phyloP scores from a whole-genome alignment of 2,797 vertebrate species.

The Aselliscus stoliczkanus region DNA sequence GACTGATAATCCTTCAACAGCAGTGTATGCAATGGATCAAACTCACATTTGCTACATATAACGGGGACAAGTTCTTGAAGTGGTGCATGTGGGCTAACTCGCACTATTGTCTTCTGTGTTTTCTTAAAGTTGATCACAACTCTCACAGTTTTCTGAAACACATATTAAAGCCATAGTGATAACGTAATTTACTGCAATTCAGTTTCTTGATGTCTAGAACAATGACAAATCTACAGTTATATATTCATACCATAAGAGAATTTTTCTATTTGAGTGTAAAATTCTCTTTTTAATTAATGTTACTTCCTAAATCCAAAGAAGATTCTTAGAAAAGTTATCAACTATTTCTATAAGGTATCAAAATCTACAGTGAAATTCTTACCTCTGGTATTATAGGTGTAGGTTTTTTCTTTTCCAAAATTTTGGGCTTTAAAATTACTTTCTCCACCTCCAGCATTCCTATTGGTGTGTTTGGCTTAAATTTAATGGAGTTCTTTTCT shows the following conservation, averaged over 20 bases:
- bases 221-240: background rate
- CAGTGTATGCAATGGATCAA: slow-evolving; percentile 87
- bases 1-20: slow-evolving; percentile 89
- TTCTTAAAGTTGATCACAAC: slow-evolving; percentile 97
- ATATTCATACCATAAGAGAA: background rate
- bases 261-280: background rate
- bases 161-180: slow-evolving; percentile 37
- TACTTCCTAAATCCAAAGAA: slow-evolving; percentile 39
- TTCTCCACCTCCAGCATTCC: slow-evolving; percentile 92
- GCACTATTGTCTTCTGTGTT: slow-evolving; percentile 94
- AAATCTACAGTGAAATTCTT: slow-evolving; percentile 58
- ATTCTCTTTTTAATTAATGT: background rate
- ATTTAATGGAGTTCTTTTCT: slow-evolving; percentile 90
- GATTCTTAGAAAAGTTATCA: background rate
- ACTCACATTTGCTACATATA: slow-evolving; percentile 97
- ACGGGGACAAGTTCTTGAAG: slow-evolving; percentile 87
- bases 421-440: slow-evolving; percentile 93
- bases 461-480: slow-evolving; percentile 94
- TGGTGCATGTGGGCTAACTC: slow-evolving; percentile 90
- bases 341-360: background rate
- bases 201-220: background rate
- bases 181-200: background rate
- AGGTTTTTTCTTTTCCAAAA: slow-evolving; percentile 89
- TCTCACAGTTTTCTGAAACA: slow-evolving; percentile 92
- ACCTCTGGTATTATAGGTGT: slow-evolving; percentile 94